Conservation (phyloP, 2,888 invertebrate species). For the Drosophila borborema region DNA sequence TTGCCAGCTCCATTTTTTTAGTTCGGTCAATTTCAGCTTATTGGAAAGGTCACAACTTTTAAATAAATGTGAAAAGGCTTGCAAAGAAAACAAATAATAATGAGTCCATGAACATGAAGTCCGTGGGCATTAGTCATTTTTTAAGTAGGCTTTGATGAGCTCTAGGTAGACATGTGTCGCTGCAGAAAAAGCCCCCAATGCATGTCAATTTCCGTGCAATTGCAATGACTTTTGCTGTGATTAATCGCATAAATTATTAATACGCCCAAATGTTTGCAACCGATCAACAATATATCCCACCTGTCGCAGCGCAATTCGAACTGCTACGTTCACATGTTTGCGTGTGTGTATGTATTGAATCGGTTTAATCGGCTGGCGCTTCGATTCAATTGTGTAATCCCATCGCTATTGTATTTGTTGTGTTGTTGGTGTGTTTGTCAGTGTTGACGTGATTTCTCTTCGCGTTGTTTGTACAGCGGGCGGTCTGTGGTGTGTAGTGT, state of each 20-base stretch:
- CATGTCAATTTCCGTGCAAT: background rate
- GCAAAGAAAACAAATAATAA: background rate
- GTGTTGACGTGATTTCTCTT: constrained; percentile 25
- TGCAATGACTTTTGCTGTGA: constrained; percentile 7
- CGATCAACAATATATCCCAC: background rate
- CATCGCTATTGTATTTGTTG: background rate
- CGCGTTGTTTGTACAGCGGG: constrained; percentile 26
- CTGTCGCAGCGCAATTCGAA: constrained; percentile 6
- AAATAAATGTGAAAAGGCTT: background rate
- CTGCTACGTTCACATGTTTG: background rate
- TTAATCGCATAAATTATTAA: constrained; percentile 14
- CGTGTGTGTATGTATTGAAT: background rate
- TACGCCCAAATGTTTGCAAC: constrained; percentile 4
- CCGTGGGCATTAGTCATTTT: constrained; percentile 2
- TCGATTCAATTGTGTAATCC: constrained; percentile 40
- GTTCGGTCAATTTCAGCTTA: background rate
- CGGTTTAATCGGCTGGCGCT: constrained; percentile 32
- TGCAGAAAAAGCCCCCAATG: constrained; percentile 1
- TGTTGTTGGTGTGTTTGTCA: constrained; percentile 20
- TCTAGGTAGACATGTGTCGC: background rate
- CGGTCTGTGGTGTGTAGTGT: constrained; percentile 24
- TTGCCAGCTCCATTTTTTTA: constrained; percentile 12
- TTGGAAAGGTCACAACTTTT: background rate
- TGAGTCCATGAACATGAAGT: background rate
- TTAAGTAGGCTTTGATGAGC: background rate